Base-by-base conservation (phyloP, 1,140 invertebrate species). In the Aricia agestis region DNA sequence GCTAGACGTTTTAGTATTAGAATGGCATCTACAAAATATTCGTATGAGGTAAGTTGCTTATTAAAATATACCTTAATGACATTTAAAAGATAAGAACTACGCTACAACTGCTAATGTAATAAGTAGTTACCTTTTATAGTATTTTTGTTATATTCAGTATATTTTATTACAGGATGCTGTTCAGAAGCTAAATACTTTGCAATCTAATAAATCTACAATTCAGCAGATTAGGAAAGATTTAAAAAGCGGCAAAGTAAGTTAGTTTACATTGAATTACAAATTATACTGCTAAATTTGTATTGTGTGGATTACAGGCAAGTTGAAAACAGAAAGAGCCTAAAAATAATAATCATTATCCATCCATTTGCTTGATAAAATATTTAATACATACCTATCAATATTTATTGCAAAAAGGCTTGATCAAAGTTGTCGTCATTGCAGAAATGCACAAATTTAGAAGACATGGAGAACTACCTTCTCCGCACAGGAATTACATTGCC, bases 171-270 rank as follows among this genome's bases (percentile, higher is more conserved):
- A 96, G 96, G 93, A 94, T 72, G 94, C 96, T 59, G 91, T 97
- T 1, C 82, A 90, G 66, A 91, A 93, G 61, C 87, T 97, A 19
- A 96, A 96, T 76, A 87, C 81, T 7, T 85, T 97, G 25, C 96
- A 97, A 85, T 95, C 94, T 19, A 97, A 96, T 89, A 93, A 93
- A 45, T 85, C 92, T 1, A 86, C 87, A n/a, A 79, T 95, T 45
- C 88, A 93, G 72, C 92, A 93, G 72, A 86, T 92, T 86, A 67
- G 83, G 78, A 77, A 78, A 82, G 59, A 88, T 90, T 75, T 84
- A 77, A 82, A 78, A 78, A 52, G 80, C 78, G 83, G 77, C 19
- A 67, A 90, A 79, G 78, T 85, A 84, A 73, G 71, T 74, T 75
- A 67, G 6, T 32, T 36, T 72, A 73, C 61, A 71, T 18, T 18